These are phyloP conservation scores for Thunnus maccoyii DNA, from an alignment of 2,113 vertebrate genomes.

Conservation along the genomic window DNA sequence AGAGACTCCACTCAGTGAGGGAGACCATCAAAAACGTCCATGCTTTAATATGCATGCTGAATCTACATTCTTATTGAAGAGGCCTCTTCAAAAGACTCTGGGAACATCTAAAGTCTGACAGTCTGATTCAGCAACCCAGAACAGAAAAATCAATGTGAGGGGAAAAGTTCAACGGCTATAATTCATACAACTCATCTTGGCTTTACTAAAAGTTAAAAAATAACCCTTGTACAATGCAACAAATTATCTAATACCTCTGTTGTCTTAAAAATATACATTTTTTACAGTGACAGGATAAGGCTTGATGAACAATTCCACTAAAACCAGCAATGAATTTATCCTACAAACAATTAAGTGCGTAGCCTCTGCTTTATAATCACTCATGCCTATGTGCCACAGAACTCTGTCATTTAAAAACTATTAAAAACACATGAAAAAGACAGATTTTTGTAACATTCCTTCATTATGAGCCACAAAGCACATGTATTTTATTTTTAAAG, in stretches of 20 bases:
- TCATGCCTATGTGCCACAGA: neutral
- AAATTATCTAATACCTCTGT: neutral
- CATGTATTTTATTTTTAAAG: too few relatives aligned
- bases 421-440: neutral
- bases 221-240: neutral
- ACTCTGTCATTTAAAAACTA: too few relatives aligned
- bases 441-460: neutral
- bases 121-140: constrained; percentile 23
- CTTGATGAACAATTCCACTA: neutral
- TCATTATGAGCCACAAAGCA: neutral
- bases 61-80: constrained; percentile 21
- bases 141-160: constrained; percentile 21
- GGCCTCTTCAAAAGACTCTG: constrained; percentile 32
- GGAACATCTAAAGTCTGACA: constrained; percentile 21
- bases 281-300: neutral
- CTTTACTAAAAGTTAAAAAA: constrained; percentile 11
- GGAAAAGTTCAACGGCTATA: constrained; percentile 22
- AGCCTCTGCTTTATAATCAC: neutral
- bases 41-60: constrained; percentile 25
- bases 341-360: neutral
- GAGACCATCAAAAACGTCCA: constrained; percentile 10
- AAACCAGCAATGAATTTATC: constrained; percentile 14
- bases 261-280: neutral
- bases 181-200: constrained; percentile 5
- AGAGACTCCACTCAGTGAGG: constrained; percentile 2